A percentile compares a stretch with the other conserved stretches of the same genome.
phyloP scores from a whole-genome alignment of 1,140 invertebrate genomes.

The Drosophila pectinifera region DNA sequence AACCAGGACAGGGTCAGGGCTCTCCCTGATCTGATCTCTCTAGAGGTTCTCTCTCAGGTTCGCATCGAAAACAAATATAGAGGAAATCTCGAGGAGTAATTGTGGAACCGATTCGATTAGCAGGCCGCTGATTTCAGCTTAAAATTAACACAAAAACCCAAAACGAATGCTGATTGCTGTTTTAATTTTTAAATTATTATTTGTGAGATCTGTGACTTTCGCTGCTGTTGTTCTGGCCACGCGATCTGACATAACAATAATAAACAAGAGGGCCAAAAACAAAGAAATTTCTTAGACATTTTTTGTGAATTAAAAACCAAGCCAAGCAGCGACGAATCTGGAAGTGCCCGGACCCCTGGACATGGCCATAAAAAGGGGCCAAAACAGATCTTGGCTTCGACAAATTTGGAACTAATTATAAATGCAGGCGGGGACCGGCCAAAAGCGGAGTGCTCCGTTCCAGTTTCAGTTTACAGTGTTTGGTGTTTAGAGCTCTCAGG shows the following conservation, averaged over 20 bases:
- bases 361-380: slow-evolving; percentile 58
- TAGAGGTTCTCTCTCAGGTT: not conserved
- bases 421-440: slow-evolving; percentile 67
- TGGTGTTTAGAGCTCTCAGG: not conserved
- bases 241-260: slow-evolving; percentile 38
- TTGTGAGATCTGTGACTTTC: not conserved
- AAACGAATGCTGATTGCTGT: slow-evolving; percentile 31
- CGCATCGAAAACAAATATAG: slow-evolving; percentile 1
- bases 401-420: slow-evolving; percentile 82
- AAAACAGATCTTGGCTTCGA: slow-evolving; percentile 62
- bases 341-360: slow-evolving; percentile 52
- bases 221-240: too few relatives aligned
- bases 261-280: not conserved
- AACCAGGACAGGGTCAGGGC: not conserved
- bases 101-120: slow-evolving; percentile 39
- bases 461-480: slow-evolving; percentile 35
- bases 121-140: slow-evolving; percentile 27
- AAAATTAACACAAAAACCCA: slow-evolving; percentile 40
- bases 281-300: slow-evolving; percentile 36
- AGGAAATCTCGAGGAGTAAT: slow-evolving; percentile 3
- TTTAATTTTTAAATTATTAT: slow-evolving; percentile 13
- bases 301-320: slow-evolving; percentile 64
- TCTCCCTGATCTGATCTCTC: not conserved
- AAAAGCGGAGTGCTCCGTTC: slow-evolving; percentile 55
- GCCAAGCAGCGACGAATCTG: slow-evolving; percentile 52